phyloP scores from a whole-genome alignment of 2,888 invertebrate genomes.

The Leptopterna dolabrata region DNA sequence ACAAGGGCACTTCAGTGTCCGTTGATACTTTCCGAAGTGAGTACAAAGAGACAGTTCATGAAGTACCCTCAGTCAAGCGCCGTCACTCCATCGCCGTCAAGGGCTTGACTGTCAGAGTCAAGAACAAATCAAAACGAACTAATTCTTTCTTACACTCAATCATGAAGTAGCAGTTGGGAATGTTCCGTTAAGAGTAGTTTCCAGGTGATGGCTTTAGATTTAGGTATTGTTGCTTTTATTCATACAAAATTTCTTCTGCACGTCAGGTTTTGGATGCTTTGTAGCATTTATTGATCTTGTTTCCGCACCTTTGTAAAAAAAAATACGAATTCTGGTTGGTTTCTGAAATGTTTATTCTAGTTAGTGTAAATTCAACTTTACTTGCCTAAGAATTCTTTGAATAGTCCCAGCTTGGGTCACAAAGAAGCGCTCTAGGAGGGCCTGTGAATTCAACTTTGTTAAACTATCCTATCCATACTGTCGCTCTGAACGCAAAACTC shows the following conservation, averaged over 20 bases:
- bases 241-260: not conserved
- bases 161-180: not conserved
- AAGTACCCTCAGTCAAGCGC: conserved; percentile 16
- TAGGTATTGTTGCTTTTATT: not conserved
- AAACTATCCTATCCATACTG: no score
- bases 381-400: no score
- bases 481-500: no score
- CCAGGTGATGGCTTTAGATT: not conserved
- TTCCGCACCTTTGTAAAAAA: no score
- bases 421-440: no score
- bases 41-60: conserved; percentile 66
- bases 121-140: conserved; percentile 33
- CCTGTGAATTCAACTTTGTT: no score
- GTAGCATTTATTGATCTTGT: no score
- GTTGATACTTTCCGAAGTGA: conserved; percentile 83
- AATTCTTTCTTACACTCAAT: conserved; percentile 37
- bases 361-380: no score
- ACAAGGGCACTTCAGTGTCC: conserved; percentile 78
- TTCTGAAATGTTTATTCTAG: no score
- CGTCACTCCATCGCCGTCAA: conserved; percentile 49
- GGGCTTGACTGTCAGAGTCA: conserved; percentile 34
- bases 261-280: not conserved
- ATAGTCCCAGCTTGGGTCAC: no score
- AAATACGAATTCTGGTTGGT: no score
- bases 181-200: not conserved